phyloP scores from a whole-genome alignment of 2,888 invertebrate species.

The Heteromurus nitidus region DNA sequence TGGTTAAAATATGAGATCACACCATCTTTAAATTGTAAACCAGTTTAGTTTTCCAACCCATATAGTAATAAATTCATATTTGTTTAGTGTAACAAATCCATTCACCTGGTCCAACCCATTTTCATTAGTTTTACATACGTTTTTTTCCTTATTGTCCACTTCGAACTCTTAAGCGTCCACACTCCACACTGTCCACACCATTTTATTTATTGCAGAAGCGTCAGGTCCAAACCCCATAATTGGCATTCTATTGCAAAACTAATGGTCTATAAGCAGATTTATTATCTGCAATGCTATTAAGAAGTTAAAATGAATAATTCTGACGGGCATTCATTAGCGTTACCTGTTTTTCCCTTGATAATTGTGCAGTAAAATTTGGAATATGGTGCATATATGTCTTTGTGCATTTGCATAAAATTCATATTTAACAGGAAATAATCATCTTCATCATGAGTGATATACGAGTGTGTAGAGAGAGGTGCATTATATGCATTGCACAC shows the following conservation, averaged over 20 bases:
- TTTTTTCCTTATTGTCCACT: neutral
- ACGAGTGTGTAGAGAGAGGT: neutral
- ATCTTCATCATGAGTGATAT: neutral
- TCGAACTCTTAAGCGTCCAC: neutral
- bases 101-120: neutral
- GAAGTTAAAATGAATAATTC: conserved; percentile 53
- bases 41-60: too few relatives aligned
- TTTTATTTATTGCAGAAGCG: conserved; percentile 47
- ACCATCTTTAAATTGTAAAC: too few relatives aligned
- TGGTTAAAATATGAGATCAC: too few relatives aligned
- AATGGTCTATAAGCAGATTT: conserved; percentile 57
- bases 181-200: neutral
- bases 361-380: neutral
- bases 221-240: conserved; percentile 37
- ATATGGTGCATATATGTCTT: neutral
- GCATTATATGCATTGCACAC: neutral
- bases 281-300: conserved; percentile 43
- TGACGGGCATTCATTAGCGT: conserved; percentile 53
- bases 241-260: conserved; percentile 38
- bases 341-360: conserved; percentile 32
- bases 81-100: too few relatives aligned
- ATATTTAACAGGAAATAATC: conserved; percentile 25
- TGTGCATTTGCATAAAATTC: conserved; percentile 52
- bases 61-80: too few relatives aligned
- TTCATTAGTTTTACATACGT: neutral